These are phyloP conservation scores for Globodera ellingtonae DNA, from an alignment of 1,140 invertebrate species.

Conservation along the genomic window DNA sequence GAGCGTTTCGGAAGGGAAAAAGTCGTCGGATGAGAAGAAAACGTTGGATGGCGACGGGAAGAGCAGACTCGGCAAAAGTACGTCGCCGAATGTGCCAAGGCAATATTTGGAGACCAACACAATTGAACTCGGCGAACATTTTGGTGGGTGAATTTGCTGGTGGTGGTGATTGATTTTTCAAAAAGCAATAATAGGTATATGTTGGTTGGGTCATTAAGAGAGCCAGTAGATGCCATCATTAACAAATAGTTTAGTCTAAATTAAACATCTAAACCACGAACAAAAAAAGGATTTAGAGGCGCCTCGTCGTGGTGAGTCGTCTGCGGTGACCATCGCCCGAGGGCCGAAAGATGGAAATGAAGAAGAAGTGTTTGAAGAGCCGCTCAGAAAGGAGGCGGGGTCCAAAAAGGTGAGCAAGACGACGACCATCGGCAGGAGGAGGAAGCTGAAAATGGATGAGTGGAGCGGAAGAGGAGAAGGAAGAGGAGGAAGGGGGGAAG, in stretches of 20 bases:
- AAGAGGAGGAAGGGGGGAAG: background rate
- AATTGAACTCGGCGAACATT: background rate
- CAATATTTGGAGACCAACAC: constrained; percentile 2
- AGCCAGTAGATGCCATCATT: no score
- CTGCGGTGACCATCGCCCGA: background rate
- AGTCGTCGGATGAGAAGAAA: background rate
- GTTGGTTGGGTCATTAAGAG: no score
- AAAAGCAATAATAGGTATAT: no score
- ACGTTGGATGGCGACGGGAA: background rate
- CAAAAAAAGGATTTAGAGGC: background rate
- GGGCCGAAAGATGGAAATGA: background rate
- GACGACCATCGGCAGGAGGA: background rate
- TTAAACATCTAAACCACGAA: background rate
- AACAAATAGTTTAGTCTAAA: no score
- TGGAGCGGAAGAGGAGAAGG: background rate
- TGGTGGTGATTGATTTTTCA: background rate
- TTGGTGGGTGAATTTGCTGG: background rate
- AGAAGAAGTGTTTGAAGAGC: background rate
- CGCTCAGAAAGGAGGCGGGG: background rate
- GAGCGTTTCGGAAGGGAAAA: background rate
- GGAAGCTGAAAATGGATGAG: background rate
- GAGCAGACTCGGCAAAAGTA: background rate
- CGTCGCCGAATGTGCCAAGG: background rate
- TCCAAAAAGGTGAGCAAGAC: background rate
- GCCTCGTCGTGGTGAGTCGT: background rate